Evolutionary conservation across 2,113 vertebrate genomes (phyloP), one percentile per base, ranked within the genome.

Genomic region (Loxodonta africana): DNA sequence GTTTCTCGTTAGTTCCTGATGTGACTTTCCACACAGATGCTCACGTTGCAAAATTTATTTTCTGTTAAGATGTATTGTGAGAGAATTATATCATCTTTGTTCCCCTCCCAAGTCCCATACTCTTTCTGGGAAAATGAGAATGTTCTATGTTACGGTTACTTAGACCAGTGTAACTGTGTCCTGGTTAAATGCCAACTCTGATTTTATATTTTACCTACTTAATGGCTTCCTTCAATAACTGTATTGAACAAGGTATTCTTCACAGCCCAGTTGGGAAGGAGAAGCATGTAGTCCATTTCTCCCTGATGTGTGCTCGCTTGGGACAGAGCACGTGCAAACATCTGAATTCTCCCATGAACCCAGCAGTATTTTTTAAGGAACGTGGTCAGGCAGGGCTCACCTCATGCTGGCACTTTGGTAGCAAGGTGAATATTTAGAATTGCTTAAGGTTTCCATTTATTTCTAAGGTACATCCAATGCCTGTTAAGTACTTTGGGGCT

Each of bases 1-100:
- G 97, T 90, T 98, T 97, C 94, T 73, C 80, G 97, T 97, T 97
- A 96, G 91, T 71, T 96, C 90, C 97, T 95, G 88, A 88, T 94
- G 97, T 84, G 86, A 97, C 96, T 97, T 90, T 95, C 82, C 67
- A 78, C 95, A 78, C 26, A 76, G 87, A 97, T 81, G 78, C 93
- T 97, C 95, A 44, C 5, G 74, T 92, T 30, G 87, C 93, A 97
- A 96, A 98, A 97, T 97, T 94, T 4, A 95, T 97, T 98, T 97
- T 97, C 97, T 96, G 93, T 94, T 88, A 91, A 90, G 88, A 96
- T 2, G 8, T 67, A 48, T 53, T 92, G 69, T 0, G 14, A 82
- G 65, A 95, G 90, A 76, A 77, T n/a, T 21, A 17, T 91, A 83
- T 73, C 82, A 96, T 94, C 88, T 92, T 92, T 97, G 96, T 86